These are phyloP conservation scores for Rotaria macrura DNA, from an alignment of 2,888 invertebrate genomes.

Conservation along the genomic window DNA sequence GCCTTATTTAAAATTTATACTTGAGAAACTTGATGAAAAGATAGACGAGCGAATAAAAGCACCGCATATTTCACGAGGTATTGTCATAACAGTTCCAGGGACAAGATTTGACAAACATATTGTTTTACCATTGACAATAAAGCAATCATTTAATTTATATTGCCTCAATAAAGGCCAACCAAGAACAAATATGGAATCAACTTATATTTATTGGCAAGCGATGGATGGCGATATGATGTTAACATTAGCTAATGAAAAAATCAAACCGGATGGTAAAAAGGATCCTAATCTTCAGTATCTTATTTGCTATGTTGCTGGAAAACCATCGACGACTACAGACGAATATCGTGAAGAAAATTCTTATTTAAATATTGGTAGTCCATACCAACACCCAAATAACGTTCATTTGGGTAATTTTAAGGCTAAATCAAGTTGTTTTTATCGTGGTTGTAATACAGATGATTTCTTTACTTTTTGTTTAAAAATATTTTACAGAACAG, in stretches of 20 bases:
- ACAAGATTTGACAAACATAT: background rate
- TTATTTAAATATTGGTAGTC: background rate
- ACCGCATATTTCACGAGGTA: background rate
- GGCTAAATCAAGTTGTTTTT: background rate
- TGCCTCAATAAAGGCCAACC: background rate
- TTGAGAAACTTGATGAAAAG: background rate
- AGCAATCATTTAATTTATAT: background rate
- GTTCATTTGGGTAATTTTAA: background rate
- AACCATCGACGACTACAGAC: background rate
- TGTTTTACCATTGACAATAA: background rate
- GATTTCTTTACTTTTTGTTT: background rate
- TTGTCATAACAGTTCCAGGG: background rate
- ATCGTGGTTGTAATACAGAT: background rate
- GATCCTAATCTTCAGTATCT: background rate
- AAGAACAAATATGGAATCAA: background rate
- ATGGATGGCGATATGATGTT: background rate
- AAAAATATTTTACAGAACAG: background rate
- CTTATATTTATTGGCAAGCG: background rate
- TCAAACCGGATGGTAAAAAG: background rate
- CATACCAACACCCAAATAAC: background rate
- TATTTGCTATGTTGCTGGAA: background rate
- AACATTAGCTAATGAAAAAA: background rate
- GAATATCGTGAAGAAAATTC: background rate
- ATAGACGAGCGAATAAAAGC: background rate
- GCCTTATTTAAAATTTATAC: background rate